Base-by-base conservation (phyloP, 2,797 vertebrate genomes). In the Erithacus rubecula region DNA sequence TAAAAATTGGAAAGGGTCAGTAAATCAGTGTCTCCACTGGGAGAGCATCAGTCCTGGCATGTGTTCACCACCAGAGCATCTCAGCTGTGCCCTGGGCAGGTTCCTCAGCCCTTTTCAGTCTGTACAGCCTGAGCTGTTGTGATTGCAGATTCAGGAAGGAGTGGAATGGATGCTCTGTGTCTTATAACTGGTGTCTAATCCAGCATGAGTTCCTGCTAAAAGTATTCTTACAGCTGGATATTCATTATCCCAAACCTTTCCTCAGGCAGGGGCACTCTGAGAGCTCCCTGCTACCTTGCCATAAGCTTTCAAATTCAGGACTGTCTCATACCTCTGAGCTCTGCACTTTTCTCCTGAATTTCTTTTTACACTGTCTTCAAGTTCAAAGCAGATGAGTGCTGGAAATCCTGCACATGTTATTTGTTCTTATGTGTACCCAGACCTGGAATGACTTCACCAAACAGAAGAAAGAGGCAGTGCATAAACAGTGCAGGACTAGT, bases 21-120 rank as follows among this genome's bases (percentile, higher is more conserved):
- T 13, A 13, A 15, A 30, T 12, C 5, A 20, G 36, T 44, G 19
- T 7, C 26, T 80, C n/a, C 2, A 1, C 0, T 12, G 14, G 23
- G 39, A 22, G 24, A 23, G 0, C 5, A 14, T 65, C 13, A 8
- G 27, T n/a, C 29, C 34, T 49, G 29, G 41, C 13, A 5, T 14
- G 60, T 41, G 41, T 5, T n/a, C 44, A 12, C 30, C 34, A 24
- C 30, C 1, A 7, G 29, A 34, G 6, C 36, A 39, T 15, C 41
- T 71, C 52, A 22, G 11, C 20, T 56, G 41, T 55, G 65, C 56
- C 21, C 36, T 22, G 21, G 14, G 10, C 49, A 80, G 44, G 32
- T 29, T 67, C 30, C 17, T 60, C 43, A 70, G n/a, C 16, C 26
- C 76, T 39, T 83, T 64, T 9, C 21, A 64, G 30, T 29, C 83